Evolutionary conservation across 2,797 vertebrate species (phyloP).

Genomic region (Anniella stebbinsi): DNA sequence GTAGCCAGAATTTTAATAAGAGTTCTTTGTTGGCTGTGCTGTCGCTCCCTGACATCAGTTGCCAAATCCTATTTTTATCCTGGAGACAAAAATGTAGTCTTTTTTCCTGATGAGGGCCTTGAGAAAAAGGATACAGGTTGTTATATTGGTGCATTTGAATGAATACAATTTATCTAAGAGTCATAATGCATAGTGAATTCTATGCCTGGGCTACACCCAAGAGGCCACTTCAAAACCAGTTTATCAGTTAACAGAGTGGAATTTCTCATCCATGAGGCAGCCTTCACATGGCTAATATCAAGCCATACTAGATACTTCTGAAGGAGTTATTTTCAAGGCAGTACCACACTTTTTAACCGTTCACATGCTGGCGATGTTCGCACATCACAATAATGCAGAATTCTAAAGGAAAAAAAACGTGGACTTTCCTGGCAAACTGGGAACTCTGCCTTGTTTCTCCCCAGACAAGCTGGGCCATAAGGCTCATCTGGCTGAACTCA

Average conservation of each 20-base stretch:
- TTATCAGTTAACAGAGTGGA: neutral
- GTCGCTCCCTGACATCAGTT: constrained; percentile 5
- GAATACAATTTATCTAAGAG: neutral
- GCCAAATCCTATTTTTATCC: constrained; percentile 17
- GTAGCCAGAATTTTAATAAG: constrained; percentile 15
- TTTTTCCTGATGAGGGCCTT: neutral
- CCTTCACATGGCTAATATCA: neutral
- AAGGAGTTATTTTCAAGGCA: neutral
- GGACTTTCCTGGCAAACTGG: no score
- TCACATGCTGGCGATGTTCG: neutral
- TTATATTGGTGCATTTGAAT: neutral
- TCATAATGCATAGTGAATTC: neutral
- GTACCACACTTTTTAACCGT: neutral
- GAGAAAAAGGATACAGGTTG: constrained; percentile 1
- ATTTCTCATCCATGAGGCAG: neutral
- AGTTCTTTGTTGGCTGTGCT: constrained; percentile 6
- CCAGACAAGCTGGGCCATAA: no score
- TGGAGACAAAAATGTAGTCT: neutral
- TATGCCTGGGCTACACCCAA: neutral
- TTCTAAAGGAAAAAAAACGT: no score
- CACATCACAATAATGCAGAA: no score
- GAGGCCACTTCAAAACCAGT: neutral
- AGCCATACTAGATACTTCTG: neutral
- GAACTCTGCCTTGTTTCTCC: no score
- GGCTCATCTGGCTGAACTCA: no score